Conservation (phyloP, 1,140 invertebrate species). For the Acromyrmex echinatior region DNA sequence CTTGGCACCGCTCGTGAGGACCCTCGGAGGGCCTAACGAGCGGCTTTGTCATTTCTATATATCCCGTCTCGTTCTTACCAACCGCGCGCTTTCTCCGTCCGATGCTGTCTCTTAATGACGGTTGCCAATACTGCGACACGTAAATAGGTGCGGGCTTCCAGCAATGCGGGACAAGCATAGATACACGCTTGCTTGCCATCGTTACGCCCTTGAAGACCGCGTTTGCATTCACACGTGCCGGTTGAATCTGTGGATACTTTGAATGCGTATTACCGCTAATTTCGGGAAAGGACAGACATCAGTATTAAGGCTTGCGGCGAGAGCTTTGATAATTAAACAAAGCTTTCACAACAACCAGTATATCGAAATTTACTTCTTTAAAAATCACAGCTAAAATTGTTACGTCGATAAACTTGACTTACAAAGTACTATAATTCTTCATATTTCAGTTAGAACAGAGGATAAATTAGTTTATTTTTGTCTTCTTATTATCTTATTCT, state of each 20-base stretch:
- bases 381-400: background rate
- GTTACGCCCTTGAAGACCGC: constrained; percentile 68
- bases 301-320: constrained; percentile 57
- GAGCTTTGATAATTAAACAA: constrained; percentile 28
- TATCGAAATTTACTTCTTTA: background rate
- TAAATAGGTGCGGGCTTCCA: constrained; percentile 73
- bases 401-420: no score
- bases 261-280: constrained; percentile 68
- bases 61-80: constrained; percentile 65
- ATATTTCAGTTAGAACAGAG: background rate
- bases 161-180: constrained; percentile 47
- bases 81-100: constrained; percentile 13
- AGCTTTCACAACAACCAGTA: constrained; percentile 35
- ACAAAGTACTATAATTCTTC: background rate
- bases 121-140: constrained; percentile 72
- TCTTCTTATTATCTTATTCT: background rate
- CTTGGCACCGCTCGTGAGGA: constrained; percentile 84
- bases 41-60: constrained; percentile 84
- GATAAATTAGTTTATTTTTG: background rate
- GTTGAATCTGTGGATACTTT: constrained; percentile 65
- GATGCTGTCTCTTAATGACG: constrained; percentile 79
- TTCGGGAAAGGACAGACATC: constrained; percentile 58
- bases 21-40: constrained; percentile 85
- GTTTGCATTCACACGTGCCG: constrained; percentile 67
- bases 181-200: constrained; percentile 66